Evolutionary conservation across 2,888 invertebrate genomes (phyloP), one percentile per base, ranked within the genome.

Genomic region (Blera fallax): DNA sequence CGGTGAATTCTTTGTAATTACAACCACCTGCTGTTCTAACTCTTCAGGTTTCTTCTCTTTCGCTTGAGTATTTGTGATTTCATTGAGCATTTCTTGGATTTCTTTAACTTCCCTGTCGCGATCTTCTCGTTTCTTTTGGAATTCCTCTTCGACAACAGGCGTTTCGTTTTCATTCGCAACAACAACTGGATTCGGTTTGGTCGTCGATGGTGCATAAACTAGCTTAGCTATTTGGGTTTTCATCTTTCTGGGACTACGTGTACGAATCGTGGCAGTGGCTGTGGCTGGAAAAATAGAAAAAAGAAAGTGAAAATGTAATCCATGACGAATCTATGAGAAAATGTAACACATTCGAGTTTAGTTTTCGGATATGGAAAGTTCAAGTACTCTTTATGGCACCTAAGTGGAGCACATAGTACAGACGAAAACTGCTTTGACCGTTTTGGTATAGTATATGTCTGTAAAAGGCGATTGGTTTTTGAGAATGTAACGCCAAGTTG

Each of bases 31-130:
- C 18, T 29, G 16, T 16, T 37, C 37, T 2, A 40, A 43, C 14
- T 45, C 27, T 0, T 8, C 8, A 0, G 32, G 11, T 16, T 74
- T 69, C 11, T 82, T 67, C 6, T 45, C 45, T 14, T 69, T 73
- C 8, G 69, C 40, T 52, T 87, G 76, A 58, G 76, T 67, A 48
- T 88, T 88, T 54, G 84, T 77, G 37, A 88, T 88, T 87, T 89
- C 87, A 69, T 84, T 88, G 48, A 90, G 78, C 87, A 89, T 89
- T 73, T 88, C 87, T 65, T 89, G 88, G 64, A 89, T 88, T 87
- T 88, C 89, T 54, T 87, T 81, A 4, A 88, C 88, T 76, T 89
- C 89, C 62, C 87, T 87, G 45, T 89, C 87, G 3, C 88, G 87
- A 60, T 90, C 89, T 10, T 87, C 48, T 65, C 89, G 89, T 62